A percentile compares a stretch with the other conserved stretches of the same genome.
Evolutionary conservation across 2,888 invertebrate genomes (phyloP).

Genomic region (Cancer borealis): DNA sequence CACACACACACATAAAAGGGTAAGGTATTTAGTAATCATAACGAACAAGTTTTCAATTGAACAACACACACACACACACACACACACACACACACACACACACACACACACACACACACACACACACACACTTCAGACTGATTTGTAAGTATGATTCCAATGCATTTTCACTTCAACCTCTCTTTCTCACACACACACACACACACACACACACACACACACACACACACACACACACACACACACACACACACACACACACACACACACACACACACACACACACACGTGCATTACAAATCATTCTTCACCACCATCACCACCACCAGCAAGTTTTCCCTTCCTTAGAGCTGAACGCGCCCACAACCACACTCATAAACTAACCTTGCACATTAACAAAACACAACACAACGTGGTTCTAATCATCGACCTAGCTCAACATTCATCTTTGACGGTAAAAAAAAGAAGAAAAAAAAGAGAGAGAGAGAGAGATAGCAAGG

Average conservation of each 20-base stretch:
- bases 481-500: not conserved
- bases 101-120: slow-evolving; percentile 44
- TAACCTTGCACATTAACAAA: not conserved
- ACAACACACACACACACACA: not conserved
- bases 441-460: no score
- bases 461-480: not conserved
- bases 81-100: slow-evolving; percentile 14
- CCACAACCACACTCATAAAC: not conserved
- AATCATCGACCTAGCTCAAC: not conserved
- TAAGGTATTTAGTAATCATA: not conserved
- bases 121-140: slow-evolving; percentile 48
- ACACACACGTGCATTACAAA: not conserved
- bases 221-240: not conserved
- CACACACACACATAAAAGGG: not conserved
- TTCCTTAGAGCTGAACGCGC: not conserved
- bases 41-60: not conserved
- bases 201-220: not conserved
- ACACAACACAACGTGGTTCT: not conserved
- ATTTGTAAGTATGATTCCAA: no score
- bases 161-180: no score
- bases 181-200: slow-evolving; percentile 47
- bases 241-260: slow-evolving; percentile 45
- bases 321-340: not conserved
- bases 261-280: slow-evolving; percentile 40
- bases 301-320: not conserved